These are phyloP conservation scores for Triplophysa yarkandensis DNA, from an alignment of 2,797 vertebrate genomes.

Conservation along the genomic window DNA sequence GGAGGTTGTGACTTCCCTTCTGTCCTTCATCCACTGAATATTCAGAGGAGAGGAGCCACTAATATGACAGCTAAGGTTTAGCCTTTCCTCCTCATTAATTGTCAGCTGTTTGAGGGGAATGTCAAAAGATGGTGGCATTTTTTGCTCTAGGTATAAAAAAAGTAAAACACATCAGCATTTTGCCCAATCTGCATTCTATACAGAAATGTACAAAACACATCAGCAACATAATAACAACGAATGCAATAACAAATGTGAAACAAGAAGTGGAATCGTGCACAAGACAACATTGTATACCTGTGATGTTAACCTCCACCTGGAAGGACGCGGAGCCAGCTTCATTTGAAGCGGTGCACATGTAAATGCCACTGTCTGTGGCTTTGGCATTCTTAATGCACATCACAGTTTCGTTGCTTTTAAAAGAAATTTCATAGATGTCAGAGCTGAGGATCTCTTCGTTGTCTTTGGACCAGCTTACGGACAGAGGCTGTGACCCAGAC, in stretches of 20 bases:
- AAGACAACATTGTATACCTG: conserved; percentile 77
- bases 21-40: conserved; percentile 93
- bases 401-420: conserved; percentile 81
- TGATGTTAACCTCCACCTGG: conserved; percentile 82
- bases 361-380: conserved; percentile 79
- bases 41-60: conserved; percentile 83
- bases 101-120: conserved; percentile 78
- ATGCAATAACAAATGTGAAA: not conserved
- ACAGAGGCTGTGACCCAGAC: conserved; percentile 89
- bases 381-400: conserved; percentile 77
- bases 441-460: conserved; percentile 78
- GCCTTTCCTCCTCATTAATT: conserved; percentile 80
- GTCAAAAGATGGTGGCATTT: conserved; percentile 86
- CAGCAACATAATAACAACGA: not conserved
- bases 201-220: not conserved
- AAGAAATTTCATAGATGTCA: conserved; percentile 81
- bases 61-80: conserved; percentile 87
- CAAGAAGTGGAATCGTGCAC: conserved; percentile 6
- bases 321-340: conserved; percentile 86
- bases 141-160: conserved; percentile 73
- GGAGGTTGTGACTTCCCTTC: conserved; percentile 85
- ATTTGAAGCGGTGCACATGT: conserved; percentile 87
- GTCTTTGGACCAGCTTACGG: conserved; percentile 88
- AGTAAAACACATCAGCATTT: conserved; percentile 6
- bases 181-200: not conserved